Conservation (phyloP, 2,113 vertebrate species). For the Dasypus novemcinctus region DNA sequence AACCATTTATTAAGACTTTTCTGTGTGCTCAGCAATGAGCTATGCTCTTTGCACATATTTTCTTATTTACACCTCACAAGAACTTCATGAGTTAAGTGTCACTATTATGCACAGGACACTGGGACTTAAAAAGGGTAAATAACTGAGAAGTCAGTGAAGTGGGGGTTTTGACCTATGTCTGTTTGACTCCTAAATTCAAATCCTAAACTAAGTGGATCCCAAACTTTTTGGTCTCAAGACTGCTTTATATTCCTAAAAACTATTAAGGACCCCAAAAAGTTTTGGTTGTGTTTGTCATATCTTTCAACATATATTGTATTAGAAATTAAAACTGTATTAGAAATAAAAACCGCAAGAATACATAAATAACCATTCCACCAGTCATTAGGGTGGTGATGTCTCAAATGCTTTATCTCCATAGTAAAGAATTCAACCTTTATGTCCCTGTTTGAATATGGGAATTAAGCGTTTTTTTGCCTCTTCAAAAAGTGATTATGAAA, state of each 20-base stretch:
- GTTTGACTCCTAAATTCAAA: background rate
- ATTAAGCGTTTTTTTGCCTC: background rate
- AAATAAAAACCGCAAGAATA: background rate
- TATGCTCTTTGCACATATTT: background rate
- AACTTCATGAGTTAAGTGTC: background rate
- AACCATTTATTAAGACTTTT: background rate
- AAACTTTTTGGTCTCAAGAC: background rate
- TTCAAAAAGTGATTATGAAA: background rate
- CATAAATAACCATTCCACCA: background rate
- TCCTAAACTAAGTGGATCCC: background rate
- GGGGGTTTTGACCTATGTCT: background rate
- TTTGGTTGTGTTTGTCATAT: background rate
- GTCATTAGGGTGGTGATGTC: background rate
- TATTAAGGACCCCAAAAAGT: background rate
- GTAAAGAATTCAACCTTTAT: background rate
- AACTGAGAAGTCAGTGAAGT: constrained; percentile 3
- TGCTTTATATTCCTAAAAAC: constrained; percentile 10
- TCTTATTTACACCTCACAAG: background rate
- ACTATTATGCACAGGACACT: background rate
- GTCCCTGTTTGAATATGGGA: background rate
- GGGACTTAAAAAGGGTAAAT: constrained; percentile 35
- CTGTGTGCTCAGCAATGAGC: background rate
- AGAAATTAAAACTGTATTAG: background rate
- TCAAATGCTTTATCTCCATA: background rate
- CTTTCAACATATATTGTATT: background rate